These are phyloP conservation scores for Chrysocyon brachyurus DNA, from an alignment of 2,797 vertebrate species.

Conservation along the genomic window DNA sequence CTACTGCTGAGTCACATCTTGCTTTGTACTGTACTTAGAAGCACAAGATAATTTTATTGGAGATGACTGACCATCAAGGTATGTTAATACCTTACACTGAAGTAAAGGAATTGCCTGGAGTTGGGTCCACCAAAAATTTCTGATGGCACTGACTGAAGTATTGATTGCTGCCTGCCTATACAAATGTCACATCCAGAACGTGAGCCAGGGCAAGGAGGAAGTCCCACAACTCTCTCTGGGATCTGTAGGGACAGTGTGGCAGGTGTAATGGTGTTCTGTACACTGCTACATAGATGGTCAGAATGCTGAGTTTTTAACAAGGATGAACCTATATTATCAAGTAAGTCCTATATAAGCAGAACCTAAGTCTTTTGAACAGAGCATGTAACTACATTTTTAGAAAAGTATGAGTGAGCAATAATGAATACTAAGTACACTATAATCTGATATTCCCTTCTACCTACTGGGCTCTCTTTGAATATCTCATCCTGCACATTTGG, in stretches of 20 bases:
- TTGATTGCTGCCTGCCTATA: neutral
- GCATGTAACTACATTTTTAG: neutral
- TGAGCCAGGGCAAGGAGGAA: neutral
- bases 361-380: neutral
- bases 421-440: neutral
- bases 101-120: neutral
- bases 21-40: neutral
- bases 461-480: neutral
- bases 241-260: neutral
- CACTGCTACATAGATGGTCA: neutral
- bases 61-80: neutral
- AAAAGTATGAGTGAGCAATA: neutral
- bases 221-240: neutral
- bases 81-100: neutral
- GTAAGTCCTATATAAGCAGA: neutral
- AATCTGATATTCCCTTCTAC: neutral
- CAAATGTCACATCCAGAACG: neutral
- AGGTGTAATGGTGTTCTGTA: neutral
- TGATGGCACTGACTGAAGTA: neutral
- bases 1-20: neutral
- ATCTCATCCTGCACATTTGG: neutral
- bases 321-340: neutral
- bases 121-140: neutral
- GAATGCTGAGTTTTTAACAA: neutral
- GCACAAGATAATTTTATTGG: neutral